Base-by-base conservation (phyloP, 2,888 invertebrate genomes). In the Drosophila nigritarsus region DNA sequence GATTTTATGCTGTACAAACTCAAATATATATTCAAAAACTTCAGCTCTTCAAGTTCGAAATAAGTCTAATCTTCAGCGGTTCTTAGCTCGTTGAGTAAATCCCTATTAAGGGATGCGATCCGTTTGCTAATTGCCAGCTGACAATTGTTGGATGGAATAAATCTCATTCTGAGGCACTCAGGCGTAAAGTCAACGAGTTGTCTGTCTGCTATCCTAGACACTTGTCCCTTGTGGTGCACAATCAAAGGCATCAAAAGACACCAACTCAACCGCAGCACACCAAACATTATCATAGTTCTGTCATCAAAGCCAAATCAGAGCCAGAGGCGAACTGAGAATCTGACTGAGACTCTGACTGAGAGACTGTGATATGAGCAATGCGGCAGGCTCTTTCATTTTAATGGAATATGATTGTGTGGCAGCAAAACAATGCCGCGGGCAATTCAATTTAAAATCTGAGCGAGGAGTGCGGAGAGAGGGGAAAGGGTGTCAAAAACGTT, bases 381-480 rank as follows among this genome's bases (percentile, higher is more conserved):
- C 34, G 42, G 11, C 51, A 36, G 51, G 63, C 68, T 67, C 62
- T 73, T 71, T 62, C 67, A 74, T 83, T 89, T 85, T 91, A 92
- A 92, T 92, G 91, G 92, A 91, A 91, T 92, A 90, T 89, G 91
- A 92, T 91, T 90, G 91, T 91, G 88, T 89, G 84, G 90, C 83
- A 89, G 86, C 86, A 91, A 92, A 92, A 92, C 92, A 92, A 92
- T 88, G 90, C 92, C 91, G 82, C 73, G 86, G 90, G 92, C 89
- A 83, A 89, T 90, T 90, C 90, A 92, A 92, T 91, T 92, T 91
- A 82, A 88, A 91, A 91, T 87, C 87, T 67, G 89, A 91, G 73
- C 64, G 82, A 65, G 60, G 42, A 58, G 64, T 70, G 65, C 38
- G 63, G 20, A 2, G 30, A 61, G n/a, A 11, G 20, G 1, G 20